phyloP scores from a whole-genome alignment of 2,113 vertebrate genomes.

The Hippoglossus stenolepis region DNA sequence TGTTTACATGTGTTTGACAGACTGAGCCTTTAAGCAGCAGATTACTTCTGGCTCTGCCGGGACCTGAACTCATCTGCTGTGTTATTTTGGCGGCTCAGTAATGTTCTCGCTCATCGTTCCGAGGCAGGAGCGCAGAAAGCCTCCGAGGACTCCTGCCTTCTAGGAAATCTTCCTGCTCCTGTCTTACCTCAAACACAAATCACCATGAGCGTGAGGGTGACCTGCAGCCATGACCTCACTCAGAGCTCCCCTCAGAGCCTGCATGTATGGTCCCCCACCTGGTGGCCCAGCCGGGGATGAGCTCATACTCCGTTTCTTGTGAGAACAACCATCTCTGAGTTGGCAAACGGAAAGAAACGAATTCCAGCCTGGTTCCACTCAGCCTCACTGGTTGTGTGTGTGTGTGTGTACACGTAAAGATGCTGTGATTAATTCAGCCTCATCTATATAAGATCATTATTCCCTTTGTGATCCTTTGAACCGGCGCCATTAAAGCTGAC shows the following conservation, averaged over 20 bases:
- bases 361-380: slow-evolving; percentile 38
- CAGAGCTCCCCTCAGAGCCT: neutral
- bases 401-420: neutral
- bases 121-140: neutral
- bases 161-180: slow-evolving; percentile 15
- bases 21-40: slow-evolving; percentile 21
- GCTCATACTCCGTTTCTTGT: slow-evolving; percentile 62
- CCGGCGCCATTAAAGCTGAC: slow-evolving; percentile 8
- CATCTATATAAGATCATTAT: neutral
- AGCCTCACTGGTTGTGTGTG: slow-evolving; percentile 6
- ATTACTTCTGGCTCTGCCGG: slow-evolving; percentile 6
- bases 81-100: slow-evolving; percentile 33
- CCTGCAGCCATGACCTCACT: slow-evolving; percentile 47
- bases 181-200: slow-evolving; percentile 12
- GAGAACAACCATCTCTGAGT: slow-evolving; percentile 23
- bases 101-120: slow-evolving; percentile 8
- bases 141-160: slow-evolving; percentile 35
- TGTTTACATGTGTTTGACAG: too few relatives aligned
- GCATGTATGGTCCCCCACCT: neutral
- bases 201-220: slow-evolving; percentile 15
- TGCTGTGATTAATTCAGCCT: slow-evolving; percentile 23
- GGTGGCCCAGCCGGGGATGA: slow-evolving; percentile 66
- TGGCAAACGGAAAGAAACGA: neutral
- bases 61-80: slow-evolving; percentile 29
- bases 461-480: neutral